A percentile compares a stretch with the other conserved stretches of the same genome.
These are phyloP conservation scores for Istiophorus platypterus DNA, from an alignment of 2,113 vertebrate genomes.

Conservation along the genomic window DNA sequence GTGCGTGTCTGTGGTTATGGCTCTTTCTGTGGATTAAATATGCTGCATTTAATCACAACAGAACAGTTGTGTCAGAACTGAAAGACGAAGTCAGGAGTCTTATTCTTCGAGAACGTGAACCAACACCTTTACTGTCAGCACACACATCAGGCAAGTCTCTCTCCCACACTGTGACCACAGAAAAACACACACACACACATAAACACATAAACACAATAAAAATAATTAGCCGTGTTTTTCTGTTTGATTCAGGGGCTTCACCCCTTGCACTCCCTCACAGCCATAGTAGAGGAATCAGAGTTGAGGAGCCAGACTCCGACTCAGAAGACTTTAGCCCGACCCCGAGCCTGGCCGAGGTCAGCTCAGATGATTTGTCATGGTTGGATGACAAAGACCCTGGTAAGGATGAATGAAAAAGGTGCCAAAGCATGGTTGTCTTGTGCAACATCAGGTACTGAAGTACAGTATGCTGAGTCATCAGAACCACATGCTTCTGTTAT, in stretches of 20 bases:
- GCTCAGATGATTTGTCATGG: slow-evolving; percentile 83
- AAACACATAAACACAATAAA: not conserved
- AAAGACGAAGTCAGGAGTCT: slow-evolving; percentile 82
- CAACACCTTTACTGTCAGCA: slow-evolving; percentile 28
- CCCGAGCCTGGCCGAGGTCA: slow-evolving; percentile 85
- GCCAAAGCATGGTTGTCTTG: not conserved
- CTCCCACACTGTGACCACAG: not conserved
- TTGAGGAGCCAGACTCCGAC: slow-evolving; percentile 63
- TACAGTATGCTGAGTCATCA: slow-evolving; percentile 9
- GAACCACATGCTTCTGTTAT: not conserved
- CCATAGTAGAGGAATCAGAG: slow-evolving; percentile 44
- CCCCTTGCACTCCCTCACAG: slow-evolving; percentile 29
- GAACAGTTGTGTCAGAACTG: slow-evolving; percentile 79
- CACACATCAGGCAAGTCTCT: slow-evolving; percentile 53
- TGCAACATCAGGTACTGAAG: not conserved
- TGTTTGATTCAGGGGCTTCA: slow-evolving; percentile 35
- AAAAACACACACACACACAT: not conserved
- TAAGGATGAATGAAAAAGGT: slow-evolving; percentile 39
- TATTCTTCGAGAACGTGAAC: slow-evolving; percentile 58
- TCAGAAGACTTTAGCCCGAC: slow-evolving; percentile 84
- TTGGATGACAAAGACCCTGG: slow-evolving; percentile 74
- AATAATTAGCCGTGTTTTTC: not conserved
- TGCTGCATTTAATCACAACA: slow-evolving; percentile 49
- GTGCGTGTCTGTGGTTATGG: not conserved
- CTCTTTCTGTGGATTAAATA: not conserved